Base-by-base conservation (phyloP, 2,888 invertebrate genomes). In the Rhingia campestris region DNA sequence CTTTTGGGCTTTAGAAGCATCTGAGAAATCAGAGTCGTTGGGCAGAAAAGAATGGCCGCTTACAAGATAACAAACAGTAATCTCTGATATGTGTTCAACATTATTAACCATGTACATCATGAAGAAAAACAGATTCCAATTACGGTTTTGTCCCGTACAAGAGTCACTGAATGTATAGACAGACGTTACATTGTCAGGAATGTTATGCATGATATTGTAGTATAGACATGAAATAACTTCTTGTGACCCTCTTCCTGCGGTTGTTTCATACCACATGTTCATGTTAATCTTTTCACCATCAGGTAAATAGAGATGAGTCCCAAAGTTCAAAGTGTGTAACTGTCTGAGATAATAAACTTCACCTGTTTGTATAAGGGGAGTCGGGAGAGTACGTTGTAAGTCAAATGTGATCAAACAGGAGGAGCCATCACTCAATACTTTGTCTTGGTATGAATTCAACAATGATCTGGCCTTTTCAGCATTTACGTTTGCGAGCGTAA, bases 241-340 rank as follows among this genome's bases (percentile, higher is more conserved):
- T 54, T 54, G 33, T 54, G 54, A 54, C 33, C 54, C 35, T 9
- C 35, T 54, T 33, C 54, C 54, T 51, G 54, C 54, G 35, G 35
- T 54, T 54, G 54, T 54, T 54, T 54, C 54, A 35, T 54, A 54
- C 54, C 54, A 54, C 54, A 54, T 54, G 54, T 35, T 54, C 54
- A 35, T 54, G 54, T 54, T 54, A 35, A 54, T 54, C 33, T 54
- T 54, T 54, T 54, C 54, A 54, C 35, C 54, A 54, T 54, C 35
- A 54, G 54, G 54, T 54, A 35, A 54, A 54, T 54, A 54, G 35
- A 54, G 35, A 54, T 35, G 33, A 12, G 54, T 54, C 54, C 54
- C 54, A 54, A 54, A 54, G 54, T 54, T 54, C 54, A 35, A 54
- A 54, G 54, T 54, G 54, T 51, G 51, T 32, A 51, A 51, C 51